Base-by-base conservation (phyloP, 2,797 vertebrate species). In the Sebastes cheni region DNA sequence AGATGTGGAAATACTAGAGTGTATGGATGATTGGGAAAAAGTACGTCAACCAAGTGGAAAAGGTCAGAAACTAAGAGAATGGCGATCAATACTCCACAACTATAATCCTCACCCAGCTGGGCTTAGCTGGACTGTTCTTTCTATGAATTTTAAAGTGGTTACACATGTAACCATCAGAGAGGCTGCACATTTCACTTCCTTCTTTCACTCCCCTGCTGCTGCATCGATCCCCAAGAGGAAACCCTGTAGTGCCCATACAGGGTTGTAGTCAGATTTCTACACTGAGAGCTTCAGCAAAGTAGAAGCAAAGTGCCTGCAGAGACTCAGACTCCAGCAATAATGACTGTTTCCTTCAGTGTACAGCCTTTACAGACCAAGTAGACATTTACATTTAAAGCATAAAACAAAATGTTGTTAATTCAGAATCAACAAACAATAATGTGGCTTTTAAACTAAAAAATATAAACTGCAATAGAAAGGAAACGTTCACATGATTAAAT, bases 61-160 rank as follows among this genome's bases (percentile, higher is more conserved):
- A 58, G 27, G 27, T 71, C 46, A 32, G 22, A 67, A 42, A 84
- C 66, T 60, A 16, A 23, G 52, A 77, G 32, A 72, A 8, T n/a
- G 50, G 65, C 8, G 34, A 76, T 86, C 86, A 69, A 72, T 81
- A 71, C 50, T 73, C 9, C 16, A 14, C 4, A 65, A 69, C 9
- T 54, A 39, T 58, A 60, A 46, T 76, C 52, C 59, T 72, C 42
- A 13, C 25, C 29, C 50, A 56, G 50, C 50, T 52, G 42, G 72
- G 77, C 4, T 73, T 50, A 50, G 69, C 50, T 58, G 64, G 69
- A 67, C 79, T 39, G 11, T 25, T 81, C 27, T 82, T 85, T 81
- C 86, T 73, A 86, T 89, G 81, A 77, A 90, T 90, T 88, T 89
- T 83, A 80, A 91, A 90, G 86, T 83, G 71, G 54, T 16, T 58